Evolutionary conservation across 2,888 invertebrate genomes (phyloP), one percentile per base, ranked within the genome.

Genomic region (Lasioglossum pauxillum): DNA sequence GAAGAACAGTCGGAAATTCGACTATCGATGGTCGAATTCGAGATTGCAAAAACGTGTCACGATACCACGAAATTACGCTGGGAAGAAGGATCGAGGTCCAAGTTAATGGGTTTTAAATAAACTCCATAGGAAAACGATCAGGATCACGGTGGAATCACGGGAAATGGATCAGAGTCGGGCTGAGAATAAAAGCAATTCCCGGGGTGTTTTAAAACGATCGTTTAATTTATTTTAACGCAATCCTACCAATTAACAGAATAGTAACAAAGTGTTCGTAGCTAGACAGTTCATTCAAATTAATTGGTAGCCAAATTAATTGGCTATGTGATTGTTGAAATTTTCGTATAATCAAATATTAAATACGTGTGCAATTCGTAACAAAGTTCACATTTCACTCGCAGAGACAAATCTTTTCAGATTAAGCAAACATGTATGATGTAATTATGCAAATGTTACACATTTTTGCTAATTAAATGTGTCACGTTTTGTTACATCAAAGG

Each of bases 61-160:
- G 16, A 23, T 31, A 53, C 10, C 14, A 19, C 71, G 69, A 75
- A 49, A 81, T 77, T 41, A 5, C 76, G 5, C 19, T 16, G 7
- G 1, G 44, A 38, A 27, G 74, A 23, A 38, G 5, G 12, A 69
- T n/a, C 14, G 31, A 23, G 7, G 38, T 35, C 44, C n/a, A 35
- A 31, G 41, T 53, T 46, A 75, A 78, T n/a, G 57, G 53, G 19
- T 16, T 78, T 80, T 49, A 44, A 60, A 57, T 71, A 49, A 75
- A 80, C 41, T 75, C 27, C 27, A 46, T 80, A 53, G 71, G 71
- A 57, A 78, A 78, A 71, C 69, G 78, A 53, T 72, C 41, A 69
- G 71, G 53, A 78, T 31, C 78, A 27, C 19, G 38, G 27, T 35
- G 38, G 31, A 72, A 57, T 46, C 19, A 38, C 12, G 27, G 74